A percentile compares a stretch with the other conserved stretches of the same genome.
Evolutionary conservation across 2,113 vertebrate genomes (phyloP).

Genomic region (Sylvilagus bachmani): DNA sequence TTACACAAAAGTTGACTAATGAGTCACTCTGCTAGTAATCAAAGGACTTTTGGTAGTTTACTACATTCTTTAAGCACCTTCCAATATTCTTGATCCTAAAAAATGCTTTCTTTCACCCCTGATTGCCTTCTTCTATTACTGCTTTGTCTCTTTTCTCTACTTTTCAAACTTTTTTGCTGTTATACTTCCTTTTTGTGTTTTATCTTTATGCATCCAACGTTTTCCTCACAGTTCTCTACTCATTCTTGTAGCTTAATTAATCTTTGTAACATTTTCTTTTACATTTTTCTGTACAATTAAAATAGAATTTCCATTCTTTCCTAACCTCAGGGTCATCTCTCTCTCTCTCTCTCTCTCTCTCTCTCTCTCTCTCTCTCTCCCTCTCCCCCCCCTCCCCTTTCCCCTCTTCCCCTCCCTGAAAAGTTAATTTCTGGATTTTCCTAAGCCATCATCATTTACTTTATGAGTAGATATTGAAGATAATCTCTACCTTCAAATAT

Average conservation of each 20-base stretch:
- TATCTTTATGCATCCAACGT: not conserved
- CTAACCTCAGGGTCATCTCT: not conserved
- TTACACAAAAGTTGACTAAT: conserved; percentile 65
- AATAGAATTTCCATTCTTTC: not conserved
- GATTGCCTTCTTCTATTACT: not conserved
- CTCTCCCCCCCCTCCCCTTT: too few relatives aligned
- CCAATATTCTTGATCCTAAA: conserved; percentile 52
- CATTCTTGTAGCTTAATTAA: not conserved
- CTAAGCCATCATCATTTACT: not conserved
- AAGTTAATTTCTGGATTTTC: not conserved
- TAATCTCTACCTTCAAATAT: not conserved
- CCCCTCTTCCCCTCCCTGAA: not conserved
- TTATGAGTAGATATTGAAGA: not conserved
- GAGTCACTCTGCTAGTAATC: not conserved
- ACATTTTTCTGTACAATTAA: not conserved
- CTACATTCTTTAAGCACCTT: conserved; percentile 56
- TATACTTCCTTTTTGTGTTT: not conserved
- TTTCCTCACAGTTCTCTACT: not conserved
- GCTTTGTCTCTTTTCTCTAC: not conserved
- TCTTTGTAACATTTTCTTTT: not conserved
- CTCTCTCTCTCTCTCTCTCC: too few relatives aligned
- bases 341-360: too few relatives aligned
- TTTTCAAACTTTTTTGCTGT: not conserved
- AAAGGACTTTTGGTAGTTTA: conserved; percentile 54
- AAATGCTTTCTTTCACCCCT: not conserved